Percentiles rank a stretch among this genome's conserved stretches.
These are phyloP conservation scores for Porites rus DNA, from an alignment of 92 coral and sea anemone species.

Conservation along the genomic window DNA sequence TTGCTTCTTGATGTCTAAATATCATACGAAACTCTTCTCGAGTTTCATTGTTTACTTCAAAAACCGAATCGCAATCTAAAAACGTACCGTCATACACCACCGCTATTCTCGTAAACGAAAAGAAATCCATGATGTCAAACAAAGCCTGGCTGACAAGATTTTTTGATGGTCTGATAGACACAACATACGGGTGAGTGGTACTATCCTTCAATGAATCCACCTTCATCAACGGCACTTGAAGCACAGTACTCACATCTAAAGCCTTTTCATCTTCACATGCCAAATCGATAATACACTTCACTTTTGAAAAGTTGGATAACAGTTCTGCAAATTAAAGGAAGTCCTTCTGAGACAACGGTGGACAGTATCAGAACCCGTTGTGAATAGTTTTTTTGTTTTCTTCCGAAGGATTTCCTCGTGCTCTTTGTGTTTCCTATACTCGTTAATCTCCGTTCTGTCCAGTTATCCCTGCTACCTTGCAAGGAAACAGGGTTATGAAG, in stretches of 20 bases:
- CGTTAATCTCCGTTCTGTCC: too few relatives aligned
- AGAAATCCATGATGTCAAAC: slow-evolving; percentile 68
- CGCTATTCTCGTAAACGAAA: slow-evolving; percentile 62
- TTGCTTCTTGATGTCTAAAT: too few relatives aligned
- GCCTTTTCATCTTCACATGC: slow-evolving; percentile 67
- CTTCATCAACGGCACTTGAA: slow-evolving; percentile 73
- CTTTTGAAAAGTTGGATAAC: slow-evolving; percentile 15
- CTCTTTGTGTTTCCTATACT: too few relatives aligned
- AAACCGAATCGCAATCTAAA: neutral
- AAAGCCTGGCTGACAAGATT: slow-evolving; percentile 66
- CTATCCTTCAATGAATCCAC: slow-evolving; percentile 47
- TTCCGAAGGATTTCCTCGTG: too few relatives aligned
- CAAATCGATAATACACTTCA: slow-evolving; percentile 66
- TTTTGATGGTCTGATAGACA: slow-evolving; percentile 79
- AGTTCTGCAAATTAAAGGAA: slow-evolving; percentile 16
- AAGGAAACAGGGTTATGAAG: too few relatives aligned
- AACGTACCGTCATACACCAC: slow-evolving; percentile 83
- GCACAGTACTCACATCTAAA: slow-evolving; percentile 60
- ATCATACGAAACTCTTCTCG: too few relatives aligned
- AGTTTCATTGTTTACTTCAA: too few relatives aligned
- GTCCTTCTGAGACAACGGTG: neutral
- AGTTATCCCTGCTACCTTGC: too few relatives aligned
- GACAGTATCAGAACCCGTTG: too few relatives aligned
- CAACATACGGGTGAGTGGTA: slow-evolving; percentile 27
- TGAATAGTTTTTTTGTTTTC: too few relatives aligned